Percentiles rank a stretch among this genome's conserved stretches.
These are phyloP conservation scores for Netelia inedita DNA, from an alignment of 2,888 invertebrate species.

Conservation along the genomic window DNA sequence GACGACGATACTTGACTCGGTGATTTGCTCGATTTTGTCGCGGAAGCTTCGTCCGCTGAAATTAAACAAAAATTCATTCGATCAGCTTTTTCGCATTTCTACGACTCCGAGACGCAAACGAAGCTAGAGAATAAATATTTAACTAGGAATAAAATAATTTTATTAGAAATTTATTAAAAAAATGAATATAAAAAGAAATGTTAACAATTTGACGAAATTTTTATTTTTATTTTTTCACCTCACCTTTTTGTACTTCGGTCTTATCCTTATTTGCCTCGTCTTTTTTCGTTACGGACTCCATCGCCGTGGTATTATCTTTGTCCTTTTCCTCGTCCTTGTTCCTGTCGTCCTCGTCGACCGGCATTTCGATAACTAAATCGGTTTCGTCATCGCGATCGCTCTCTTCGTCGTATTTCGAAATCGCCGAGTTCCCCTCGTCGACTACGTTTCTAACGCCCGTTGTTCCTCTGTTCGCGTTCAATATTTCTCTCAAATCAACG, in stretches of 20 bases:
- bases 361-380: slow-evolving; percentile 82
- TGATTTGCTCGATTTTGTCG: slow-evolving; percentile 32
- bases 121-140: no score
- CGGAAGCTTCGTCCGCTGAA: slow-evolving; percentile 22
- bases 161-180: no score
- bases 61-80: neutral
- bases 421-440: slow-evolving; percentile 79
- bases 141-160: no score
- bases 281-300: slow-evolving; percentile 27
- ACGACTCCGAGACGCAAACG: neutral
- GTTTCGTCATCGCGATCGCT: slow-evolving; percentile 84
- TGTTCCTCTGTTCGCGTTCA: slow-evolving; percentile 75
- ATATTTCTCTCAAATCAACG: slow-evolving; percentile 84
- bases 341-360: slow-evolving; percentile 82
- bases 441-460: slow-evolving; percentile 79
- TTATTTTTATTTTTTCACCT: neutral
- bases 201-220: no score
- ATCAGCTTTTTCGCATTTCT: neutral
- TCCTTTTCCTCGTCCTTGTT: slow-evolving; percentile 80
- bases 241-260: slow-evolving; percentile 45
- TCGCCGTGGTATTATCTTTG: slow-evolving; percentile 61
- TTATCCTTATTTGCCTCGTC: slow-evolving; percentile 21
- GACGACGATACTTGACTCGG: neutral
- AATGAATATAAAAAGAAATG: no score
- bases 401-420: slow-evolving; percentile 82